A percentile compares a stretch with the other conserved stretches of the same genome.
These are phyloP conservation scores for Oceanodroma leucorhoa DNA, from an alignment of 2,797 vertebrate species.

Conservation along the genomic window DNA sequence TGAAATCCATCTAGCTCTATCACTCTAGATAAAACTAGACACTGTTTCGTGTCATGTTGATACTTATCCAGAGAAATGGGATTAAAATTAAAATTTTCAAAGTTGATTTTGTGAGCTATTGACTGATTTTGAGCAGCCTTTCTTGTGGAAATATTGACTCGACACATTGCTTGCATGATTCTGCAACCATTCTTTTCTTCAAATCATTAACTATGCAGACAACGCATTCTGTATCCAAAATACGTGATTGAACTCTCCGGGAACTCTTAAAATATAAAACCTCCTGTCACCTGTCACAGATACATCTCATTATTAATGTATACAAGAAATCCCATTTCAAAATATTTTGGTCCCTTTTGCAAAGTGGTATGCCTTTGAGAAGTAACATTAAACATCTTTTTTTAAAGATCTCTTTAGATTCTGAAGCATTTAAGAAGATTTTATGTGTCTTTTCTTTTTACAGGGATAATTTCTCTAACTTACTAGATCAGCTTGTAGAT, in stretches of 20 bases:
- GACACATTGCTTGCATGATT: neutral
- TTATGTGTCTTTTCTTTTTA: neutral
- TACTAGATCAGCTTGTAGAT: neutral
- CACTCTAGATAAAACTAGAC: neutral
- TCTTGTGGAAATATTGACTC: neutral
- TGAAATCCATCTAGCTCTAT: neutral
- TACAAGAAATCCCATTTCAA: neutral
- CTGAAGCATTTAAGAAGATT: neutral
- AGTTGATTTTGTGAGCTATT: neutral
- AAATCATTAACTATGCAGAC: neutral
- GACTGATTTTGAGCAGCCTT: neutral
- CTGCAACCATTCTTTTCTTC: neutral
- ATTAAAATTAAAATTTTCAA: neutral
- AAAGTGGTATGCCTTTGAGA: neutral
- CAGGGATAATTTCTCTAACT: neutral
- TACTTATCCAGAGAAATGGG: neutral
- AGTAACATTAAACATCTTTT: neutral
- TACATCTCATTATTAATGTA: neutral
- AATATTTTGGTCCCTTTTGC: neutral
- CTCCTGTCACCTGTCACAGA: neutral
- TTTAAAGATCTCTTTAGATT: neutral
- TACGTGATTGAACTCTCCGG: accelerated
- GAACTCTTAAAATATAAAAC: neutral
- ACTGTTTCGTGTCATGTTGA: neutral
- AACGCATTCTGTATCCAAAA: neutral